Conservation (phyloP, 2,797 vertebrate species). For the Valencia hispanica region DNA sequence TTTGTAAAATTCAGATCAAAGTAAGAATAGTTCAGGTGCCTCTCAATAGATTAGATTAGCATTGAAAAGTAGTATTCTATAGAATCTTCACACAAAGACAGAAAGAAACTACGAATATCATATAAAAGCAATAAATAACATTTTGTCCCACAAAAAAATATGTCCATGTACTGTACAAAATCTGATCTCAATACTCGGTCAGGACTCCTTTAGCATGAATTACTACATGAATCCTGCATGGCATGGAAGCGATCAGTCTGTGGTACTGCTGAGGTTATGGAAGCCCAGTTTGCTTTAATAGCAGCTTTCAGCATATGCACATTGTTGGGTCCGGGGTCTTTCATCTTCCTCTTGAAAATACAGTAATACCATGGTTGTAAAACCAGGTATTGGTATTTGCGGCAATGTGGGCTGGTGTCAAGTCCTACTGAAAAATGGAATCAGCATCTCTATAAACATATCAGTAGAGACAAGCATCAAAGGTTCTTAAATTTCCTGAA, state of each 20-base stretch:
- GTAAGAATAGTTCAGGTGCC: not conserved
- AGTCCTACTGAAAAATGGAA: no score
- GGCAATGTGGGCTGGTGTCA: not conserved
- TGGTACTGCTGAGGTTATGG: no score
- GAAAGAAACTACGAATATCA: not conserved
- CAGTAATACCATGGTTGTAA: not conserved
- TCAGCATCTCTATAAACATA: not conserved
- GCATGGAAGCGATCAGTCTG: no score
- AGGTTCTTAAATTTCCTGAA: not conserved
- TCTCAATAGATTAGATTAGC: not conserved
- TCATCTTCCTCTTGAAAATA: not conserved
- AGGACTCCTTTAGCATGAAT: no score
- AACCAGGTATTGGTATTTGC: not conserved
- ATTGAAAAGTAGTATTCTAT: not conserved
- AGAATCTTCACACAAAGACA: not conserved
- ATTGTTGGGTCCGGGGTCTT: not conserved
- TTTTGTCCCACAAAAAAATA: no score
- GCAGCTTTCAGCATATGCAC: no score
- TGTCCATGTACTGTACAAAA: no score
- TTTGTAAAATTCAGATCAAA: not conserved
- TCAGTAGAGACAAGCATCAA: not conserved
- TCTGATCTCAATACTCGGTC: no score
- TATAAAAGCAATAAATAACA: no score
- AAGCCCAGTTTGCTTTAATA: no score
- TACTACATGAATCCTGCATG: not conserved